A percentile compares a stretch with the other conserved stretches of the same genome.
Evolutionary conservation across 2,113 vertebrate species (phyloP).

Genomic region (Sinosuthora webbiana): DNA sequence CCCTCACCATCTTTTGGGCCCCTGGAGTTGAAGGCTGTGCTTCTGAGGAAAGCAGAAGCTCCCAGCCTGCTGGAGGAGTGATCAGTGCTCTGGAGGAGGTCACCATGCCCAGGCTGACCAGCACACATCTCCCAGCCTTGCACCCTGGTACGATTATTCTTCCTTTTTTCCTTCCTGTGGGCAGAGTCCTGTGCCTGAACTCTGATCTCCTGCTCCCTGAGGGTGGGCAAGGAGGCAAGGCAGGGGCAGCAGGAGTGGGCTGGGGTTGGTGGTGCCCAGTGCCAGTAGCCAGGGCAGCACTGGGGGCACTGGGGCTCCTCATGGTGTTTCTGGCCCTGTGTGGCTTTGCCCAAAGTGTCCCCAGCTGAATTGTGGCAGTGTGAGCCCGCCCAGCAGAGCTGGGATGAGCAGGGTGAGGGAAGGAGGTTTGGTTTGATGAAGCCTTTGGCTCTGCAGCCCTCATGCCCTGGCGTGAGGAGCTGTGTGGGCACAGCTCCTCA

Average conservation of each 20-base stretch:
- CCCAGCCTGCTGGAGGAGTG: neutral
- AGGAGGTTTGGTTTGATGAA: neutral
- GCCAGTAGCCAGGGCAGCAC: neutral
- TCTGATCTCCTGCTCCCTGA: neutral
- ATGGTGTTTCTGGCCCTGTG: neutral
- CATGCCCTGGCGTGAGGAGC: rapidly evolving
- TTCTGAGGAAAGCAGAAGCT: neutral
- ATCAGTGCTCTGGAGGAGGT: neutral
- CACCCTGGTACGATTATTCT: neutral
- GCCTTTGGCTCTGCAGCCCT: neutral
- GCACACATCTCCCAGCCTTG: neutral
- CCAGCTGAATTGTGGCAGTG: neutral
- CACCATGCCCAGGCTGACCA: neutral
- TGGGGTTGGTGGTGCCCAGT: neutral
- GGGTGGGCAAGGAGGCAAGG: neutral
- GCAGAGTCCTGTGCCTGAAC: neutral
- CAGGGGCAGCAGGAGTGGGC: neutral
- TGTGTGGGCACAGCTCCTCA: neutral
- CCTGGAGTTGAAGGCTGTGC: neutral
- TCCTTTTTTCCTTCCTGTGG: neutral
- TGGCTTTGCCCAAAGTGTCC: neutral
- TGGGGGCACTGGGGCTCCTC: neutral
- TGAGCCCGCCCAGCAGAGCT: neutral
- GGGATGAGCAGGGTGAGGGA: neutral
- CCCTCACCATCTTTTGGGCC: neutral